Percentiles rank a stretch among this genome's conserved stretches.
Evolutionary conservation across 2,113 vertebrate species (phyloP).

Genomic region (Bufo gargarizans): DNA sequence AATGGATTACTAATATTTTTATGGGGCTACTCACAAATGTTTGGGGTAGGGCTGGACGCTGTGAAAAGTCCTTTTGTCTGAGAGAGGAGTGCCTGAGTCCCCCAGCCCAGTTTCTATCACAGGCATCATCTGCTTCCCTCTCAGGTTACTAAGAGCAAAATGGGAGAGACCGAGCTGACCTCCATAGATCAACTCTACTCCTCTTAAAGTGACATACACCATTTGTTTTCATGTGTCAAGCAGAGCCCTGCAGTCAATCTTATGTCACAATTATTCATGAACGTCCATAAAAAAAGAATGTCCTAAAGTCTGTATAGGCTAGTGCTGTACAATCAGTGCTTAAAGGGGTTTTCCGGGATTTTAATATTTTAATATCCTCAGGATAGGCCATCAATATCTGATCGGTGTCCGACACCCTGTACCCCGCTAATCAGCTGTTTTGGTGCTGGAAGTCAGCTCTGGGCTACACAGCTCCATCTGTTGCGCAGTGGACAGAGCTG

Average conservation of each 20-base stretch:
- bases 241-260: not conserved
- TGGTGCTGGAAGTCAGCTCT: no score
- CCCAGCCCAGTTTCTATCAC: conserved; percentile 27
- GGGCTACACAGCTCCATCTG: no score
- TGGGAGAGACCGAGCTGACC: not conserved
- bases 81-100: conserved; percentile 7
- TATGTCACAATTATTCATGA: not conserved
- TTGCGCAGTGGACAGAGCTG: no score
- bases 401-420: no score
- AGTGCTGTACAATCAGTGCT: not conserved
- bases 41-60: conserved; percentile 25
- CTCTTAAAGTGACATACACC: conserved; percentile 19
- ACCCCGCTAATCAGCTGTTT: no score
- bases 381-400: no score
- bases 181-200: not conserved
- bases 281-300: not conserved
- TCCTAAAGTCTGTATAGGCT: not conserved
- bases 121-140: conserved; percentile 33
- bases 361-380: no score
- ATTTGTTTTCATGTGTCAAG: not conserved
- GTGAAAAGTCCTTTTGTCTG: conserved; percentile 46
- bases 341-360: no score
- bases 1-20: not conserved
- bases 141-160: conserved; percentile 25
- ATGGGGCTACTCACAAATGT: not conserved